Conservation (phyloP, 2,113 vertebrate genomes). For the Chionomys nivalis region DNA sequence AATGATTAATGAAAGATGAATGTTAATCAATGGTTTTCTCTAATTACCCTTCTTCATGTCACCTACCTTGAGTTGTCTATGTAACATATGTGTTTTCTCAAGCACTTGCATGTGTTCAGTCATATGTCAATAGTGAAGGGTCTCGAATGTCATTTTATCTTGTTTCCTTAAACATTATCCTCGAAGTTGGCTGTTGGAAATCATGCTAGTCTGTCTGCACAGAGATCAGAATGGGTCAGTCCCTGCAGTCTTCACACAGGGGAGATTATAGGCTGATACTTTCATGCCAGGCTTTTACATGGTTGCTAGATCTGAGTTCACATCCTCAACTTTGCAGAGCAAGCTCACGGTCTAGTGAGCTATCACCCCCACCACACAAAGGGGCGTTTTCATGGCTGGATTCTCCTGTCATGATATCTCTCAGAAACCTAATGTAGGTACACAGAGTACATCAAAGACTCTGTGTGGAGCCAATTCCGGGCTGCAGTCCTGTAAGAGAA, state of each 20-base stretch:
- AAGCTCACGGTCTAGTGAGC: background rate
- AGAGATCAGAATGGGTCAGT: too few relatives aligned
- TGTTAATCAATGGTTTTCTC: background rate
- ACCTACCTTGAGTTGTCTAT: background rate
- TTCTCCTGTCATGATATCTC: background rate
- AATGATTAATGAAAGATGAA: background rate
- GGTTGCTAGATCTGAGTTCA: background rate
- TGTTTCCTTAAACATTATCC: background rate
- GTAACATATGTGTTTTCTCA: background rate
- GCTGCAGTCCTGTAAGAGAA: background rate
- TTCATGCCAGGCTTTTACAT: too few relatives aligned
- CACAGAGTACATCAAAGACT: background rate
- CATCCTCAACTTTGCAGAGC: too few relatives aligned
- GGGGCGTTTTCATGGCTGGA: background rate
- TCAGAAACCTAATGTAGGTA: too few relatives aligned
- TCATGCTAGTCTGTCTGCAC: too few relatives aligned
- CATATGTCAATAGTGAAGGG: background rate
- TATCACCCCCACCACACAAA: too few relatives aligned
- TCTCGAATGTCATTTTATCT: background rate
- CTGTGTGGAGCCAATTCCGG: background rate
- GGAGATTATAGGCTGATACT: background rate
- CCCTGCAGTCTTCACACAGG: too few relatives aligned
- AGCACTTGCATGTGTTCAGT: background rate
- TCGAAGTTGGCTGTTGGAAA: background rate
- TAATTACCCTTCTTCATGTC: background rate